Conservation (phyloP, 2,113 vertebrate species). For the Enhydra lutris region DNA sequence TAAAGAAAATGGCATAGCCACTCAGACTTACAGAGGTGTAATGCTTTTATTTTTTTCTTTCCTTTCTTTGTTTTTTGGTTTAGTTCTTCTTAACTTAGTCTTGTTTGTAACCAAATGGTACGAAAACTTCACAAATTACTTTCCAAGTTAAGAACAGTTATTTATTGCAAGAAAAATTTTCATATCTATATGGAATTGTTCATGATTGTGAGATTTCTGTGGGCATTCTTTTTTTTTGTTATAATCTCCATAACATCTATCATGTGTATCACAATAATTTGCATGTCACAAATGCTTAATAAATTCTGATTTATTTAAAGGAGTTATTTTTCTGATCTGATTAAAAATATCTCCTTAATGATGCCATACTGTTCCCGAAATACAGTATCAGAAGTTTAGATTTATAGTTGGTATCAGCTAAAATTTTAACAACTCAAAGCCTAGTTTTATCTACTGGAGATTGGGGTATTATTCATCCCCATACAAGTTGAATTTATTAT, state of each 20-base stretch:
- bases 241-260: neutral
- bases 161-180: neutral
- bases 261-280: neutral
- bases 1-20: neutral
- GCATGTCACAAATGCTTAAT: neutral
- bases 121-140: neutral
- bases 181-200: neutral
- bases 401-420: neutral
- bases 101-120: neutral
- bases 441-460: neutral
- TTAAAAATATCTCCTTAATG: neutral
- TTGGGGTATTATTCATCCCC: neutral
- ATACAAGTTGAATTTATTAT: neutral
- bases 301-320: neutral
- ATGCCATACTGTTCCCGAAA: neutral
- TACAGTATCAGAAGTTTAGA: neutral
- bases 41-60: neutral
- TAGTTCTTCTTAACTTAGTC: neutral
- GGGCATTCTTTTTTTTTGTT: neutral
- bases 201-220: neutral
- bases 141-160: neutral
- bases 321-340: neutral
- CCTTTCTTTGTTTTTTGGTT: neutral
- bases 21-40: neutral
- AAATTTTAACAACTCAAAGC: neutral